Conservation (phyloP, 2,797 vertebrate species). For the Parambassis ranga region DNA sequence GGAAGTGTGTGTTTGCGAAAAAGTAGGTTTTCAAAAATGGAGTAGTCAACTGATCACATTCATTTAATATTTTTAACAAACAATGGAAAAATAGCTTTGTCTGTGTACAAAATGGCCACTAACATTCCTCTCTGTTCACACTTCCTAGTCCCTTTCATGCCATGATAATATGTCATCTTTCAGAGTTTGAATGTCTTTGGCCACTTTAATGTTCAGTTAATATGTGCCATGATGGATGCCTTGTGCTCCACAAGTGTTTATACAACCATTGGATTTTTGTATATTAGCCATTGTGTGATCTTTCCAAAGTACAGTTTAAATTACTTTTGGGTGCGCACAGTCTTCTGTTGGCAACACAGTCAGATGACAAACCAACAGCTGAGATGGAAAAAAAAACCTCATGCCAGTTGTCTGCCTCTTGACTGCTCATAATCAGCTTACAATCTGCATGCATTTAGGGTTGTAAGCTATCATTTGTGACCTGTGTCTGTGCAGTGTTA, state of each 20-base stretch:
- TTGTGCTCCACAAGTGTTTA: background rate
- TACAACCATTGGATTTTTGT: background rate
- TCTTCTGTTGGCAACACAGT: background rate
- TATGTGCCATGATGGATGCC: too few relatives aligned
- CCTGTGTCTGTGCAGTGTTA: background rate
- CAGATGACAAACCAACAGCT: background rate
- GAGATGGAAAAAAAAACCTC: slow-evolving; percentile 1
- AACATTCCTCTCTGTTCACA: too few relatives aligned
- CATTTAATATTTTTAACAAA: too few relatives aligned
- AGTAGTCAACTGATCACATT: too few relatives aligned
- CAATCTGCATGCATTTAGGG: background rate
- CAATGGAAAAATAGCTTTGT: too few relatives aligned
- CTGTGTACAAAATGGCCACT: too few relatives aligned
- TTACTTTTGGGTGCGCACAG: background rate
- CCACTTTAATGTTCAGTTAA: too few relatives aligned
- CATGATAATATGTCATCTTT: too few relatives aligned
- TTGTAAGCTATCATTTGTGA: background rate
- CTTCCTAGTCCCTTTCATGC: too few relatives aligned
- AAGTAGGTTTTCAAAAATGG: too few relatives aligned
- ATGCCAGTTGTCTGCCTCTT: slow-evolving; percentile 24
- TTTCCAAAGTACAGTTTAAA: background rate
- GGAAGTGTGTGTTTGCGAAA: too few relatives aligned
- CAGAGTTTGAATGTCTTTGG: too few relatives aligned
- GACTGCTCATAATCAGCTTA: slow-evolving; percentile 8
- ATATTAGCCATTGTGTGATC: background rate